Evolutionary conservation across 35 echinoderm and acorn worm species (phyloP).

Genomic region (Amphiura filiformis): DNA sequence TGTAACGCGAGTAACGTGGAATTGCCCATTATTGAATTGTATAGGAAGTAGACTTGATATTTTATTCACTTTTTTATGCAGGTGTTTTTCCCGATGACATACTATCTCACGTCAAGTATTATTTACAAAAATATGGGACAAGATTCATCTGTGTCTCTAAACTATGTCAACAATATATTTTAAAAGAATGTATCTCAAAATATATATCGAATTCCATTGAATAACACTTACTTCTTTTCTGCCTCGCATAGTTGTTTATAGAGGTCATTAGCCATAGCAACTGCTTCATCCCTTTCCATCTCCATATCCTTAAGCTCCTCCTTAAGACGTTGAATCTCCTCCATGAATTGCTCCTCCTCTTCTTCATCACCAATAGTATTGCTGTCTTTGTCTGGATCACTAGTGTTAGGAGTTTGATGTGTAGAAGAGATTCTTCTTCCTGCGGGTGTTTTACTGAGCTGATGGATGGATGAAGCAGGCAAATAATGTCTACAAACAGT

Average conservation of each 20-base stretch:
- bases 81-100: too few species aligned
- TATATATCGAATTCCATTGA: too few species aligned
- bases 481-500: not conserved
- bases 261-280: conserved; percentile 46
- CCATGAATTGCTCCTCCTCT: conserved; percentile 67
- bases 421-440: not conserved
- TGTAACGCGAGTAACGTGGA: too few species aligned
- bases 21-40: too few species aligned
- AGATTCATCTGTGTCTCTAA: too few species aligned
- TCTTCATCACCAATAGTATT: conserved; percentile 40
- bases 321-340: conserved; percentile 65
- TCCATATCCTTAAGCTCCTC: conserved; percentile 57
- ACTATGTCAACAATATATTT: too few species aligned
- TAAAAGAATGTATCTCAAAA: too few species aligned
- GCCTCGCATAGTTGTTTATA: conserved; percentile 27
- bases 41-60: too few species aligned
- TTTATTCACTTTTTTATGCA: too few species aligned
- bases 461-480: not conserved
- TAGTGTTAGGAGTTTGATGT: conserved; percentile 18
- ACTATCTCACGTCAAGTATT: too few species aligned
- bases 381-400: conserved; percentile 30
- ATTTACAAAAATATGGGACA: too few species aligned
- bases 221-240: conserved; percentile 33
- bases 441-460: not conserved
- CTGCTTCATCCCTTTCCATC: conserved; percentile 59